phyloP scores from a whole-genome alignment of 2,888 invertebrate genomes.

The Drosophila testacea region DNA sequence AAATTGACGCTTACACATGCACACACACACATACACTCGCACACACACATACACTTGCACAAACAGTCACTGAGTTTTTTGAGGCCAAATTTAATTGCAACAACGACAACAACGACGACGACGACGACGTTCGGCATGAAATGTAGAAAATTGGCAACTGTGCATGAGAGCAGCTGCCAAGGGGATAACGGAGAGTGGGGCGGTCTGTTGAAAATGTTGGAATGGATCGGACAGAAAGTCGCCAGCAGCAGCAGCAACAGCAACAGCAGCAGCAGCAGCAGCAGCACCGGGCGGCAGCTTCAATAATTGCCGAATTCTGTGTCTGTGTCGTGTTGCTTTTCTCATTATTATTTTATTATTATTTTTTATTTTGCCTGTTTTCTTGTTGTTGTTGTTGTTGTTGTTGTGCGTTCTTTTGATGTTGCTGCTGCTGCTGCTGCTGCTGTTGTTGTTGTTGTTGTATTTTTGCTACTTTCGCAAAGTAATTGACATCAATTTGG shows the following conservation, averaged over 20 bases:
- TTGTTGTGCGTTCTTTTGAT: conserved; percentile 5
- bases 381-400: background rate
- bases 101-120: conserved; percentile 37
- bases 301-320: conserved; percentile 51
- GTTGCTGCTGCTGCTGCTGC: background rate
- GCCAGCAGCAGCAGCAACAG: conserved; percentile 37
- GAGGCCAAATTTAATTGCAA: conserved; percentile 78
- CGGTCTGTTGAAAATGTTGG: conserved; percentile 29
- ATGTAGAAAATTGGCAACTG: conserved; percentile 67
- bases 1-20: conserved; percentile 41
- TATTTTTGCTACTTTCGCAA: conserved; percentile 64
- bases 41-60: conserved; percentile 4
- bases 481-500: conserved; percentile 67
- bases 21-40: background rate
- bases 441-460: conserved; percentile 10
- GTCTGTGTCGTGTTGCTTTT: conserved; percentile 43
- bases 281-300: conserved; percentile 37
- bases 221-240: conserved; percentile 53
- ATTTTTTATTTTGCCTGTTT: conserved; percentile 29
- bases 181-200: conserved; percentile 21
- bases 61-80: conserved; percentile 53
- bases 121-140: conserved; percentile 53
- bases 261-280: conserved; percentile 8
- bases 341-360: conserved; percentile 55
- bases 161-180: conserved; percentile 46